These are phyloP conservation scores for Heliconius aoede DNA, from an alignment of 2,888 invertebrate genomes.

Conservation along the genomic window DNA sequence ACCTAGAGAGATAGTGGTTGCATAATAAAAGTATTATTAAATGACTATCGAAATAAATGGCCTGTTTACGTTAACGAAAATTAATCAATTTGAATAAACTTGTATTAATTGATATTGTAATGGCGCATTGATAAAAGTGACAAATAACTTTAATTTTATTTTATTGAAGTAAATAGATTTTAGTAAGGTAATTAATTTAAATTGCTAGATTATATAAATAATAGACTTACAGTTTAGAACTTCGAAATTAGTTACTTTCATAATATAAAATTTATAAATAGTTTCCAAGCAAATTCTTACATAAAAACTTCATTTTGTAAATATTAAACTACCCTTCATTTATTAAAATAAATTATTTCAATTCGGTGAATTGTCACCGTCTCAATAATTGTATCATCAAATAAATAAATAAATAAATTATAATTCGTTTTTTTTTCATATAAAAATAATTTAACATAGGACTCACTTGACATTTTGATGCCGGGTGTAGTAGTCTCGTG, in stretches of 20 bases:
- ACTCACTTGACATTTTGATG: constrained; percentile 81
- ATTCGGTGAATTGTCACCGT: no score
- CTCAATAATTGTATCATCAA: no score
- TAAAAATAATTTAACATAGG: constrained; percentile 24
- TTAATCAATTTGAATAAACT: constrained; percentile 9
- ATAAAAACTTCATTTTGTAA: not conserved
- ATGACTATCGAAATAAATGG: constrained; percentile 13
- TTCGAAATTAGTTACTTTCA: not conserved
- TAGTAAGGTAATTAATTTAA: not conserved
- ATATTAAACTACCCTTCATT: constrained; percentile 22
- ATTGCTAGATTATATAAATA: not conserved
- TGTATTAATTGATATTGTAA: constrained; percentile 19
- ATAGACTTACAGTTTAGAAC: not conserved
- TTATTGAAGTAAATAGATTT: not conserved
- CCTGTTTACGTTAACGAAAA: constrained; percentile 19
- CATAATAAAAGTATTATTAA: constrained; percentile 19
- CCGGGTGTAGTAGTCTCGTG: constrained; percentile 76
- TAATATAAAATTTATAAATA: not conserved
- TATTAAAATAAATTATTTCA: not conserved
- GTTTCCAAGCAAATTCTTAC: not conserved
- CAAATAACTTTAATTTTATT: not conserved
- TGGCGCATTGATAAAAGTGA: not conserved
- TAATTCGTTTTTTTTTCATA: not conserved
- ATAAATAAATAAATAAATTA: no score
- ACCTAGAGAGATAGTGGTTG: not conserved